A percentile compares a stretch with the other conserved stretches of the same genome.
Conservation (phyloP, 1,140 invertebrate species). For the Drosophila nasuta region DNA sequence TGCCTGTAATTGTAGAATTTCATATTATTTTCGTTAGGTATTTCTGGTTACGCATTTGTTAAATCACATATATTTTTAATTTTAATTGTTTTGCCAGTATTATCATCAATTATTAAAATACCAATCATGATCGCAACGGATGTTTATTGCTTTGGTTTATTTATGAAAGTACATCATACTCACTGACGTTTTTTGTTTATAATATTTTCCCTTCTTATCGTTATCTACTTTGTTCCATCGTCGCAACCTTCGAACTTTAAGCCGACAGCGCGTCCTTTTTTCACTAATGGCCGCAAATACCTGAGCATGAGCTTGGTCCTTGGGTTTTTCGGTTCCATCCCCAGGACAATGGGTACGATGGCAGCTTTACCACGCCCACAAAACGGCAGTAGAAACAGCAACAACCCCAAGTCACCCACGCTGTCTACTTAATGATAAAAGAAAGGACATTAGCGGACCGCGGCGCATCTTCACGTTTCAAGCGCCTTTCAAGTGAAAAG, state of each 20-base stretch:
- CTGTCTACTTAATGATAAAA: slow-evolving; percentile 82
- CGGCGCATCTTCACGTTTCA: slow-evolving; percentile 72
- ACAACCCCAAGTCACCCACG: slow-evolving; percentile 57
- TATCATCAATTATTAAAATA: slow-evolving; percentile 45
- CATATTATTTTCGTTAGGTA: neutral
- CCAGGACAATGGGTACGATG: slow-evolving; percentile 31
- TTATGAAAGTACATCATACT: slow-evolving; percentile 11
- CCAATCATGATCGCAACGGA: slow-evolving; percentile 28
- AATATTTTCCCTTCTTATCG: slow-evolving; percentile 13
- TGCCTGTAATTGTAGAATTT: neutral
- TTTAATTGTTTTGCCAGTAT: slow-evolving; percentile 23
- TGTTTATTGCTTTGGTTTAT: neutral
- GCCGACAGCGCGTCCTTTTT: slow-evolving; percentile 59
- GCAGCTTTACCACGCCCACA: slow-evolving; percentile 38
- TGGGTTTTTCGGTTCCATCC: slow-evolving; percentile 10
- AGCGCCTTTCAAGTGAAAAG: slow-evolving; percentile 82
- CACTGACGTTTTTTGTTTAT: slow-evolving; percentile 8
- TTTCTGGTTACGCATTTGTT: too few species aligned
- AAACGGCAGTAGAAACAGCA: neutral
- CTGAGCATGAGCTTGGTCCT: slow-evolving; percentile 42
- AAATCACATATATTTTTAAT: slow-evolving; percentile 33
- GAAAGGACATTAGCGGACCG: slow-evolving; percentile 80
- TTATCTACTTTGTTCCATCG: slow-evolving; percentile 44
- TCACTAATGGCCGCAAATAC: slow-evolving; percentile 73
- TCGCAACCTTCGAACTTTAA: slow-evolving; percentile 68